Conservation (phyloP, 2,797 vertebrate species). For the Halcyon badia region DNA sequence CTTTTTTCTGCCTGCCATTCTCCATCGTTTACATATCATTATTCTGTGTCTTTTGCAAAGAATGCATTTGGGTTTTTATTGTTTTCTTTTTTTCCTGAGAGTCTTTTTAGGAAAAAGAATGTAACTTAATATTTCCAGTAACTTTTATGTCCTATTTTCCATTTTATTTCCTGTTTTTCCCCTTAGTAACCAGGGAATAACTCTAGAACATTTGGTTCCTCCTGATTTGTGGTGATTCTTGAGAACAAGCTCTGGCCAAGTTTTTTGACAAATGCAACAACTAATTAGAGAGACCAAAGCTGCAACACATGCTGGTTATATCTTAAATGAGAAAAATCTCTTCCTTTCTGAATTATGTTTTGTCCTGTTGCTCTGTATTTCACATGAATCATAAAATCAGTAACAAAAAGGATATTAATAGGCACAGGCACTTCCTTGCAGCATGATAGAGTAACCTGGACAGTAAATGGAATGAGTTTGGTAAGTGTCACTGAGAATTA, state of each 20-base stretch:
- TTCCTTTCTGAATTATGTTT: background rate
- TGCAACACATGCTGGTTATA: background rate
- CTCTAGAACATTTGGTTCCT: background rate
- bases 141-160: rapidly evolving
- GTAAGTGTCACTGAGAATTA: background rate
- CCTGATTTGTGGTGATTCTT: background rate
- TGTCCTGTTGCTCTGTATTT: background rate
- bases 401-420: background rate
- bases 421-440: background rate
- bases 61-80: background rate
- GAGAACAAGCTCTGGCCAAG: background rate
- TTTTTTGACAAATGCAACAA: background rate
- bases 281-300: background rate
- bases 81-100: background rate
- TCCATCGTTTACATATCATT: background rate
- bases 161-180: background rate
- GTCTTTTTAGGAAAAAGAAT: background rate
- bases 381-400: background rate
- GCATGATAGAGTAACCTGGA: background rate
- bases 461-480: background rate
- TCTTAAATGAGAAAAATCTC: background rate
- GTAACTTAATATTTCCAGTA: background rate
- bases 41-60: background rate
- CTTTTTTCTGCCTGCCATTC: background rate
- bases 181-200: background rate